A percentile compares a stretch with the other conserved stretches of the same genome.
These are phyloP conservation scores for Bucco capensis DNA, from an alignment of 2,113 vertebrate genomes.

Conservation along the genomic window DNA sequence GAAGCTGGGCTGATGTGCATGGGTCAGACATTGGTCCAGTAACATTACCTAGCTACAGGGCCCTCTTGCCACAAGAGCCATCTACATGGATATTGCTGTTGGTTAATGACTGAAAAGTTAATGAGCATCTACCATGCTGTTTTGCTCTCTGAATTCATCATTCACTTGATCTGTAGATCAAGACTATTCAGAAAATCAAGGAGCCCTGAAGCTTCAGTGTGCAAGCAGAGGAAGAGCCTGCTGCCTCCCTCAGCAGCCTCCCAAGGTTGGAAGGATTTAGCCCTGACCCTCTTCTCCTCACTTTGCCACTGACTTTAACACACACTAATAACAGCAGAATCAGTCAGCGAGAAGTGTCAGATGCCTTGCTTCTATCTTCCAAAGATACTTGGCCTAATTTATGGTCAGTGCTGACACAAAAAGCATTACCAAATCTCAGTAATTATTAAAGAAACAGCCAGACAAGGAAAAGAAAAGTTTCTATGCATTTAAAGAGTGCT, in stretches of 20 bases:
- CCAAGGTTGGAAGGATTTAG: slow-evolving; percentile 6
- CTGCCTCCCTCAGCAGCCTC: background rate
- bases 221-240: background rate
- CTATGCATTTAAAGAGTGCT: slow-evolving; percentile 30
- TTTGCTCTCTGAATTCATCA: background rate
- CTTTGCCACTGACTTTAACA: slow-evolving; percentile 25
- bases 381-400: slow-evolving; percentile 34
- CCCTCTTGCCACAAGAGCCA: background rate
- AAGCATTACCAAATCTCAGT: slow-evolving; percentile 30
- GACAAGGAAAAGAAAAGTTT: slow-evolving; percentile 41
- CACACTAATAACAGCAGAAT: slow-evolving; percentile 19
- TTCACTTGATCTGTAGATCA: background rate
- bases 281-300: slow-evolving; percentile 40
- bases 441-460: slow-evolving; percentile 43
- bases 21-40: background rate
- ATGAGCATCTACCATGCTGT: background rate
- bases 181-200: background rate
- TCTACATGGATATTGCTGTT: background rate
- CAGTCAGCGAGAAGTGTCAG: slow-evolving; percentile 38
- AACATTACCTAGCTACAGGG: background rate
- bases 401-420: slow-evolving; percentile 17
- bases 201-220: slow-evolving; percentile 10
- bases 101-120: background rate
- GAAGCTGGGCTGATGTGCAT: background rate
- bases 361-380: slow-evolving; percentile 12